These are phyloP conservation scores for Phaedon cochleariae DNA, from an alignment of 2,888 invertebrate species.

Conservation along the genomic window DNA sequence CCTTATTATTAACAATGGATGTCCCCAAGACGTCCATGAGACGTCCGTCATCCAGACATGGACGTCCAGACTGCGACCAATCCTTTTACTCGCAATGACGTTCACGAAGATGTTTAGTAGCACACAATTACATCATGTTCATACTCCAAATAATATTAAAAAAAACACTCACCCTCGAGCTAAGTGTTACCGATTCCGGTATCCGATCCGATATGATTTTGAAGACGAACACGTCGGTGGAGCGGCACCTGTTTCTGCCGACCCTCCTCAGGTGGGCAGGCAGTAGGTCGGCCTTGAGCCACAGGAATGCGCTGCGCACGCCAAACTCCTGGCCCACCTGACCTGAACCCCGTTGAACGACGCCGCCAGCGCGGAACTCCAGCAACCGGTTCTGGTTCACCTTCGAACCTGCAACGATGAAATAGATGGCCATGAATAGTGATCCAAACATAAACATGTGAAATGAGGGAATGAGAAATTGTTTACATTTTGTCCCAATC, in stretches of 20 bases:
- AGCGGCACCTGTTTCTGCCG: constrained; percentile 51
- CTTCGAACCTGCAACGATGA: constrained; percentile 77
- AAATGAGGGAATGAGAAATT: no score
- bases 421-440: no score
- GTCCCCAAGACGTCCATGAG: no score
- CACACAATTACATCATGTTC: no score
- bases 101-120: no score
- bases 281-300: constrained; percentile 73
- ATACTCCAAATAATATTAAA: no score
- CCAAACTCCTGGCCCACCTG: constrained; percentile 69
- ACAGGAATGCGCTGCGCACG: constrained; percentile 81
- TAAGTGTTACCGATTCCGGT: constrained; percentile 70
- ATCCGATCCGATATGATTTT: constrained; percentile 59
- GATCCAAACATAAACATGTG: no score
- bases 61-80: no score
- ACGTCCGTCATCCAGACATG: no score
- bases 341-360: constrained; percentile 57
- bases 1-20: no score
- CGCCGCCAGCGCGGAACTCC: constrained; percentile 79
- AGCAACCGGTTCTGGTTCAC: constrained; percentile 86
- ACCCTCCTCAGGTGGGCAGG: constrained; percentile 46
- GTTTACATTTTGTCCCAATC: no score
- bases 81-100: no score
- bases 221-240: constrained; percentile 59
- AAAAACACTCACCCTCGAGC: constrained; percentile 69